Evolutionary conservation across 2,113 vertebrate species (phyloP), one percentile per base, ranked within the genome.

Genomic region (Pangasianodon hypophthalmus): DNA sequence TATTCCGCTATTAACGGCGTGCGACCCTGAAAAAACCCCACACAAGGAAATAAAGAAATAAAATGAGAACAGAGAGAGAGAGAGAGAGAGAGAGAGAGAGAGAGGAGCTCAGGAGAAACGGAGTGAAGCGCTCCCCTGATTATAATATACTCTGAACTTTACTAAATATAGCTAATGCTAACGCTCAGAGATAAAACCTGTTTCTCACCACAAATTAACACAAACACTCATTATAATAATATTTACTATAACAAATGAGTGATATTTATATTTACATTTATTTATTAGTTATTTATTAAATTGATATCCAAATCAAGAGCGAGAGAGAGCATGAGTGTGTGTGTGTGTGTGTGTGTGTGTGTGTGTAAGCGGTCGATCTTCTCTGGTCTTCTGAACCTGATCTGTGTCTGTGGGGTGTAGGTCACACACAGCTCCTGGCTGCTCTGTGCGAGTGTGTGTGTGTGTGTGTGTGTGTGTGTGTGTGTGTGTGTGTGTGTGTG

Each of bases 1-100:
- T 98, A 97, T 98, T 98, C 97, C 97, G 96, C 97, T 98, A 98
- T 97, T 96, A 97, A 97, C 97, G 97, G 97, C 97, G 97, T n/a
- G 29, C 94, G 93, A 93, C 60, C 94, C 92, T 92, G 67, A 95
- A 93, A 93, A 83, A 83, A 83, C 92, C 92, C 91, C 91, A 92
- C 84, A 91, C 88, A 88, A 89, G 86, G 84, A 90, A 87, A 91
- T 88, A 83, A 58, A 83, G 7, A 32, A 88, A 89, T 81, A 80
- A 92, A 90, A 88, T 67, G 67, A 91, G 88, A 88, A 92, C 3
- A 5, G 41, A 0, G 79, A 32, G 48, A 54, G 29, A 29, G 41
- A 46, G 18, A 77, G 21, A 77, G 67, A 71, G n/a, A 13, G 41
- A 13, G 41, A 54, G 48, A 54, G 14, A 67, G 32, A 37, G 87